Conservation (phyloP, 2,888 invertebrate species). For the Lutraria lutraria region DNA sequence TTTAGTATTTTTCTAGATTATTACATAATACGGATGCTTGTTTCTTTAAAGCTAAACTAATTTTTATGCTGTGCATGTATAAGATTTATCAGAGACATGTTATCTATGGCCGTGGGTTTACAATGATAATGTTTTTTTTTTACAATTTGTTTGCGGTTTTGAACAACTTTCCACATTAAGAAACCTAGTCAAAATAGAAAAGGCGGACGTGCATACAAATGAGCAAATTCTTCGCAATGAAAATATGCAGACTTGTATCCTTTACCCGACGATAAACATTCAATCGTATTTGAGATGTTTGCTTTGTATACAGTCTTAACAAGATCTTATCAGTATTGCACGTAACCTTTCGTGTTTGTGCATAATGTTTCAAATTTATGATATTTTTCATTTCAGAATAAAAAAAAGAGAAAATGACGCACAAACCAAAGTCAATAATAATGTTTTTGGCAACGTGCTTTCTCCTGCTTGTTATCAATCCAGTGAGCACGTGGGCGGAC, state of each 20-base stretch:
- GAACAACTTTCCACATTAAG: neutral
- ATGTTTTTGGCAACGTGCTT: neutral
- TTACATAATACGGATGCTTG: no score
- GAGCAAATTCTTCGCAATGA: neutral
- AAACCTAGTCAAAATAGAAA: neutral
- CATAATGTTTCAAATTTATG: neutral
- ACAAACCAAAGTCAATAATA: neutral
- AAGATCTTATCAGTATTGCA: neutral
- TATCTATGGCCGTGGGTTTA: neutral
- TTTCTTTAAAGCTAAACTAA: no score
- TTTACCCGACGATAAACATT: no score
- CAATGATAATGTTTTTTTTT: neutral
- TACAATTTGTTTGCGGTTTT: neutral
- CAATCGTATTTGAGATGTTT: no score
- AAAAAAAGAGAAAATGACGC: neutral
- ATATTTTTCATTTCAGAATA: slow-evolving; percentile 7
- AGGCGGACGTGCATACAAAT: neutral
- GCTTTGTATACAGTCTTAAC: no score
- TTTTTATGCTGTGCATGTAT: no score
- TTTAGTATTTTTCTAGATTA: no score
- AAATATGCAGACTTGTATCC: neutral
- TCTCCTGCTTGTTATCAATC: neutral
- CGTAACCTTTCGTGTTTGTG: neutral
- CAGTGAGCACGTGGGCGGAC: neutral
- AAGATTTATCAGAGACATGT: no score